These are phyloP conservation scores for Mesopsocus fuscifrons DNA, from an alignment of 2,888 invertebrate species.

Conservation along the genomic window DNA sequence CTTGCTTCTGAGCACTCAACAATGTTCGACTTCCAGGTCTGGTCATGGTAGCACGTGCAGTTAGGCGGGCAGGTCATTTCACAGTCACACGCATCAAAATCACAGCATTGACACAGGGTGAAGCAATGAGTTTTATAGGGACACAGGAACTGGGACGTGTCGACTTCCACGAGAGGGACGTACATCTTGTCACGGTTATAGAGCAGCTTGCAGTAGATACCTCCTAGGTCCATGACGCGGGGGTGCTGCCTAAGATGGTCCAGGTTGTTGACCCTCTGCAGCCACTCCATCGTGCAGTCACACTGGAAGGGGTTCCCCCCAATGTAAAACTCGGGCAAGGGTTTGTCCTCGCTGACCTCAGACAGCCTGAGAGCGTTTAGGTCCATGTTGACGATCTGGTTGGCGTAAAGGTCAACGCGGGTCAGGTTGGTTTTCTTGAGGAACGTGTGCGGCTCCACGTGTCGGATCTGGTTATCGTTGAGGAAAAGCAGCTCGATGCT, in stretches of 20 bases:
- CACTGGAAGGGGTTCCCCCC: constrained; percentile 89
- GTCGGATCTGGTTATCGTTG: constrained; percentile 72
- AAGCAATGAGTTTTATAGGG: constrained; percentile 86
- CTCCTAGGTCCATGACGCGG: constrained; percentile 75
- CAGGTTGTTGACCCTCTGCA: constrained; percentile 73
- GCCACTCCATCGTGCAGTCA: constrained; percentile 91
- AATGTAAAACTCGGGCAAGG: constrained; percentile 77
- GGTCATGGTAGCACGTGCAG: constrained; percentile 89
- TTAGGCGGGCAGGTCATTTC: constrained; percentile 90
- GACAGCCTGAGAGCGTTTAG: constrained; percentile 69
- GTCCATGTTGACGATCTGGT: constrained; percentile 78
- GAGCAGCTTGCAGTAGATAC: constrained; percentile 71
- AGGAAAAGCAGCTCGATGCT: constrained; percentile 70
- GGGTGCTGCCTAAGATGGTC: constrained; percentile 71
- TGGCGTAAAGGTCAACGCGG: constrained; percentile 79
- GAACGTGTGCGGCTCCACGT: constrained; percentile 76
- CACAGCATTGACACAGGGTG: constrained; percentile 87
- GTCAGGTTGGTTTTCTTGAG: constrained; percentile 75
- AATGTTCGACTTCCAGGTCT: constrained; percentile 81
- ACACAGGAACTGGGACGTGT: constrained; percentile 79
- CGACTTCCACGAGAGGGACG: constrained; percentile 69
- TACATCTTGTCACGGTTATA: constrained; percentile 70
- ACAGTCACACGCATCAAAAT: constrained; percentile 93
- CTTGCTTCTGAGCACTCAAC: constrained; percentile 74
- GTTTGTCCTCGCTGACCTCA: constrained; percentile 52